These are phyloP conservation scores for Globodera ellingtonae DNA, from an alignment of 1,140 invertebrate species.

Conservation along the genomic window DNA sequence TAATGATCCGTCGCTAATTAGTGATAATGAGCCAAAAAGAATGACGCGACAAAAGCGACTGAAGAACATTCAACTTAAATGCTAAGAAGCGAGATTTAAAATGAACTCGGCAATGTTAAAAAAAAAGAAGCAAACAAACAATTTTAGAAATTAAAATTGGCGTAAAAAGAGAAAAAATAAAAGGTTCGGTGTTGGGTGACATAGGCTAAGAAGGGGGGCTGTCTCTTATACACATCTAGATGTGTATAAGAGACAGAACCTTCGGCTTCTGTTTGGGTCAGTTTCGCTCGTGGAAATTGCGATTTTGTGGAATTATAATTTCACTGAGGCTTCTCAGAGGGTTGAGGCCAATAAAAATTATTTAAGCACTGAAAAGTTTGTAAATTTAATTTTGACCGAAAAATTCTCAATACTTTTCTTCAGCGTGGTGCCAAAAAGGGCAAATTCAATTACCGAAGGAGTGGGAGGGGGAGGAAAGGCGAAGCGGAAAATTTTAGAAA, in stretches of 20 bases:
- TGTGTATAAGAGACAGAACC: no score
- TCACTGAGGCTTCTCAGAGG: no score
- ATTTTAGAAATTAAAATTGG: no score
- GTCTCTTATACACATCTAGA: no score
- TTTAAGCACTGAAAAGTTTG: not conserved
- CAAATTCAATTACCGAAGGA: not conserved
- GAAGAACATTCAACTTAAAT: not conserved
- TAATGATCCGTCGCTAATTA: not conserved
- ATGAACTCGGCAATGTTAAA: no score
- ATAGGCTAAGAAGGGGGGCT: not conserved
- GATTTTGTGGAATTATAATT: not conserved
- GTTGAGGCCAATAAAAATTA: not conserved
- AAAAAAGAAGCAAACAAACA: no score
- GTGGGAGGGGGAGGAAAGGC: not conserved
- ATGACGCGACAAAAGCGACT: not conserved
- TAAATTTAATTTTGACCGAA: not conserved
- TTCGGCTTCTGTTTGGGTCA: no score
- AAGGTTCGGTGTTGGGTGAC: no score
- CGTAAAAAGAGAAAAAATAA: no score
- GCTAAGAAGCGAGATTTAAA: no score
- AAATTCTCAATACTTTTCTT: slow-evolving; percentile 13
- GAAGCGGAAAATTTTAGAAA: not conserved
- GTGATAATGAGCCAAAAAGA: not conserved
- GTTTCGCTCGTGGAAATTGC: not conserved
- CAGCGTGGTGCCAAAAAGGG: not conserved